phyloP scores from a whole-genome alignment of 2,888 invertebrate species.

The Eulithis prunata region DNA sequence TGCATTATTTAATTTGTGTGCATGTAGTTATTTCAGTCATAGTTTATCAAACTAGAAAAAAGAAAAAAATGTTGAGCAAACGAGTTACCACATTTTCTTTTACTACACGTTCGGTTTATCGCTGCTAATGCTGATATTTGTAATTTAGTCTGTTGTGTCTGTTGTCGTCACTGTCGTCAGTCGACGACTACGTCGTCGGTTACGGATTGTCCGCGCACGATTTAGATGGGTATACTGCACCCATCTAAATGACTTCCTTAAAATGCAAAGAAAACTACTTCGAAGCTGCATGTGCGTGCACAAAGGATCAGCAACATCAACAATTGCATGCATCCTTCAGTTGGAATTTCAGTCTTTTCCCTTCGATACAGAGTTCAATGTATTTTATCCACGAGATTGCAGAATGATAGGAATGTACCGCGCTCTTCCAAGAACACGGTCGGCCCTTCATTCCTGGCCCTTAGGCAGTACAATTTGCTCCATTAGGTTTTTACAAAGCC shows the following conservation, averaged over 20 bases:
- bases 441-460: constrained; percentile 54
- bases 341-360: constrained; percentile 21
- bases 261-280: constrained; percentile 60
- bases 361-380: constrained; percentile 16
- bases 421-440: constrained; percentile 60
- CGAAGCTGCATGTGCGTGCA: constrained; percentile 47
- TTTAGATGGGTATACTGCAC: constrained; percentile 29
- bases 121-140: constrained; percentile 30
- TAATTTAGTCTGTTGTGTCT: too few relatives aligned
- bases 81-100: constrained; percentile 18
- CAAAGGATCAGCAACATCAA: constrained; percentile 35
- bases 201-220: too few relatives aligned
- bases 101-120: constrained; percentile 23
- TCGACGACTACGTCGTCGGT: too few relatives aligned
- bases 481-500: constrained; percentile 56
- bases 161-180: too few relatives aligned
- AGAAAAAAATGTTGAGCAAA: constrained; percentile 21
- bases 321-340: constrained; percentile 11
- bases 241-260: constrained; percentile 53
- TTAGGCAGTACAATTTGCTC: constrained; percentile 53
- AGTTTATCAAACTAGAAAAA: constrained; percentile 10
- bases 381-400: constrained; percentile 46
- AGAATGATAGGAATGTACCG: constrained; percentile 61
- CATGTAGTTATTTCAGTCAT: background rate
- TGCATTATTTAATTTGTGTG: too few relatives aligned